Conservation (phyloP, 1,140 invertebrate species). For the Chironomus striatipennis region DNA sequence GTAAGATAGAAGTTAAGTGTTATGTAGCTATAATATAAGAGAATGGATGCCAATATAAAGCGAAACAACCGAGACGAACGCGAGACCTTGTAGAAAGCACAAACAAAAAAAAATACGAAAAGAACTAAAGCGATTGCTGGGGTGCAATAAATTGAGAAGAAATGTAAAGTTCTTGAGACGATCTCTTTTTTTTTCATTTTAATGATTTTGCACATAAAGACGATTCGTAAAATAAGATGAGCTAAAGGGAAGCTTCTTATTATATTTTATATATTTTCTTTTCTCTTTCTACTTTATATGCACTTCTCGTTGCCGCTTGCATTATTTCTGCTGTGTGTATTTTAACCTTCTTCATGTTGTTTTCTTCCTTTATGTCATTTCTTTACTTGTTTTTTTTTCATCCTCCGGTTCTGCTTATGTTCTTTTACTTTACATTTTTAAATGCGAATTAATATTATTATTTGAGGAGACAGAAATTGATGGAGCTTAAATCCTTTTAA, state of each 20-base stretch:
- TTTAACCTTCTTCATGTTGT: neutral
- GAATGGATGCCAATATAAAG: neutral
- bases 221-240: conserved; percentile 11
- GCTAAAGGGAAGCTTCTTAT: neutral
- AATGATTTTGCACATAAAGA: conserved; percentile 15
- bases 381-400: too few relatives aligned
- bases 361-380: neutral
- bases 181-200: neutral
- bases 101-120: neutral
- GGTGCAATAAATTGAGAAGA: conserved; percentile 20
- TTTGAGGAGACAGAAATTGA: conserved; percentile 13
- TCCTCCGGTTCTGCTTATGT: neutral
- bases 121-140: too few relatives aligned
- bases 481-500: neutral
- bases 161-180: conserved; percentile 21
- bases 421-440: neutral
- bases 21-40: too few relatives aligned
- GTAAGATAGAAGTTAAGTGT: neutral
- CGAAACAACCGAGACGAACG: neutral
- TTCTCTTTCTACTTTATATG: neutral
- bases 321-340: neutral
- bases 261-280: too few relatives aligned
- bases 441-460: neutral
- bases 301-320: neutral
- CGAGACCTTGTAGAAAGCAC: conserved; percentile 21